These are phyloP conservation scores for Eupeodes latifasciatus DNA, from an alignment of 2,888 invertebrate genomes.

Conservation along the genomic window DNA sequence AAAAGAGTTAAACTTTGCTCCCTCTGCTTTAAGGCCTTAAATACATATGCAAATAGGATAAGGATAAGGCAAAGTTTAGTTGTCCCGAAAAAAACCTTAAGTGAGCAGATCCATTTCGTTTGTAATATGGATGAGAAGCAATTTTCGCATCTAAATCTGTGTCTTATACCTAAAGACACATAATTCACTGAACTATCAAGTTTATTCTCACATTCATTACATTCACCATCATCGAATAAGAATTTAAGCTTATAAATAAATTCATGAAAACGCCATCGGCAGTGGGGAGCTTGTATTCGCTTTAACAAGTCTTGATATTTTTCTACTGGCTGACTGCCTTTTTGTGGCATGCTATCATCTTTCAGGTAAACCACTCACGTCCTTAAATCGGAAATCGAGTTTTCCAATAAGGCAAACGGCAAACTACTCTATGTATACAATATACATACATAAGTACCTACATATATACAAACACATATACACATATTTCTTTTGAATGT, in stretches of 20 bases:
- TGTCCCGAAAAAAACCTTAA: neutral
- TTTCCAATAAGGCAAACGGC: conserved; percentile 66
- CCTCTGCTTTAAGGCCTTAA: too few species aligned
- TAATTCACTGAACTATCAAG: conserved; percentile 19
- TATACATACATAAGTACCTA: neutral
- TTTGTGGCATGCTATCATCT: conserved; percentile 1
- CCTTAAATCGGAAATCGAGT: conserved; percentile 70
- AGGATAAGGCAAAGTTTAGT: neutral
- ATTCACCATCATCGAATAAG: conserved; percentile 41
- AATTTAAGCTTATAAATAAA: conserved; percentile 54
- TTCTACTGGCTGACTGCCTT: conserved; percentile 1
- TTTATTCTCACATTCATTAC: conserved; percentile 30
- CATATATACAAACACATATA: neutral
- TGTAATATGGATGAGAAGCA: conserved; percentile 19
- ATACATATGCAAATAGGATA: too few species aligned
- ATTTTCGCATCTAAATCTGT: conserved; percentile 57
- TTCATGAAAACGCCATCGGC: conserved; percentile 56
- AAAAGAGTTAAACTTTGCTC: too few species aligned
- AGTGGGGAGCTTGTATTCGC: conserved; percentile 31
- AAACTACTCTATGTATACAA: conserved; percentile 32
- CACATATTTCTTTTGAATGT: neutral
- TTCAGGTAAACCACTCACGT: conserved; percentile 71
- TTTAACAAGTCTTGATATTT: neutral
- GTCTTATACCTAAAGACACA: conserved; percentile 46
- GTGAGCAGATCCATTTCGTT: conserved; percentile 1